phyloP scores from a whole-genome alignment of 2,888 invertebrate genomes.

The Chymomyza fuscimana region DNA sequence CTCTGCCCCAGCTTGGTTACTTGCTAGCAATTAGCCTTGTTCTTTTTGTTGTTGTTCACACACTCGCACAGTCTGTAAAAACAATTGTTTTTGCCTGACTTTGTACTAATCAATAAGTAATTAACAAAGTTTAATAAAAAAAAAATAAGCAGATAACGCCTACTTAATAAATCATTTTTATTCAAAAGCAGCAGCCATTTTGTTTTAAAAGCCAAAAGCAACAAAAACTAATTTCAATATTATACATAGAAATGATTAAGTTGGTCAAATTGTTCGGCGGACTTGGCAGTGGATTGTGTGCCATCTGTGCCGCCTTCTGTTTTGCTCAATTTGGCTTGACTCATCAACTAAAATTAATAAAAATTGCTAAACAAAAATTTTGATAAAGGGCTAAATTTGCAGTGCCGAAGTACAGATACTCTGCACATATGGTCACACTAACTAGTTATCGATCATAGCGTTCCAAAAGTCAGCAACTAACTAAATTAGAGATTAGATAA shows the following conservation, averaged over 20 bases:
- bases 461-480: too few species aligned
- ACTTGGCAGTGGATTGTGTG: too few species aligned
- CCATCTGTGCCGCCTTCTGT: neutral
- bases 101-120: neutral
- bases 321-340: neutral
- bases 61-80: neutral
- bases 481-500: too few species aligned
- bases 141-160: too few species aligned
- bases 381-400: too few species aligned
- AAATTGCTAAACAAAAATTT: neutral
- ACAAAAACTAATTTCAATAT: neutral
- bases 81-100: neutral
- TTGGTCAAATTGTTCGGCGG: neutral
- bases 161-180: too few species aligned
- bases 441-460: too few species aligned
- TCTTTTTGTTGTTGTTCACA: conserved; percentile 10
- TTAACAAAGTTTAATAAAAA: neutral
- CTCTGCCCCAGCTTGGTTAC: conserved; percentile 27
- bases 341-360: neutral
- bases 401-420: too few species aligned
- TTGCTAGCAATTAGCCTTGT: conserved; percentile 6
- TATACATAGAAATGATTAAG: neutral
- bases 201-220: too few species aligned
- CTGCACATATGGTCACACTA: too few species aligned
- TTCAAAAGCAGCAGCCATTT: neutral